phyloP scores from a whole-genome alignment of 2,888 invertebrate species.

The Parnassius glacialis region DNA sequence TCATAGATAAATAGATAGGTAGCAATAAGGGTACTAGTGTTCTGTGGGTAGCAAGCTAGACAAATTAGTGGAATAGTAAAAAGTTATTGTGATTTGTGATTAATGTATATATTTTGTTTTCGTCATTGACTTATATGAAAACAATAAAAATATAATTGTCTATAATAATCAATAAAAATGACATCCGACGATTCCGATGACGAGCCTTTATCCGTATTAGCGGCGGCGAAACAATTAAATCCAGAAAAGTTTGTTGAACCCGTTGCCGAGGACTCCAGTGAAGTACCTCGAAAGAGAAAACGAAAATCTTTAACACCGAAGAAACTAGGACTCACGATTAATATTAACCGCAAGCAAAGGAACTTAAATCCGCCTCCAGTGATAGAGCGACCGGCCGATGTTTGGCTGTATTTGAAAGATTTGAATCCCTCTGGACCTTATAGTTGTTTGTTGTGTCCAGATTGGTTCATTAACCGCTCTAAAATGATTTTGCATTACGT shows the following conservation, averaged over 20 bases:
- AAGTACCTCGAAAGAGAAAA: constrained; percentile 36
- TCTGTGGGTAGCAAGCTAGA: too few species aligned
- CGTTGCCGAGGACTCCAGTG: constrained; percentile 28
- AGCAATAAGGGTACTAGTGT: too few species aligned
- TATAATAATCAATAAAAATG: constrained; percentile 34
- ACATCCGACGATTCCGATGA: constrained; percentile 69
- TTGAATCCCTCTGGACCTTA: constrained; percentile 69
- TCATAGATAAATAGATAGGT: too few species aligned
- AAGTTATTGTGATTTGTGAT: too few species aligned
- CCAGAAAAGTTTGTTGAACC: constrained; percentile 38
- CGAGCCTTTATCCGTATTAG: constrained; percentile 67
- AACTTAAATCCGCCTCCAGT: constrained; percentile 38
- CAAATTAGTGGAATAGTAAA: too few species aligned
- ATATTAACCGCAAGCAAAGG: constrained; percentile 37
- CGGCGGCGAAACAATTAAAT: constrained; percentile 54
- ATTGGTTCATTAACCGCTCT: constrained; percentile 72
- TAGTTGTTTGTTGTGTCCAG: constrained; percentile 69
- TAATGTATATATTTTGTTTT: too few species aligned
- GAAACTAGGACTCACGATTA: constrained; percentile 36
- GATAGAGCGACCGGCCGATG: constrained; percentile 65
- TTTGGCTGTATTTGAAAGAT: constrained; percentile 76
- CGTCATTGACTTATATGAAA: too few species aligned
- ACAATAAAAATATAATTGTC: not conserved
- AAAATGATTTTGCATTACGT: constrained; percentile 73
- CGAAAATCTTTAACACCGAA: constrained; percentile 39